Conservation (phyloP, 2,113 vertebrate genomes). For the Aspidoscelis tigris region DNA sequence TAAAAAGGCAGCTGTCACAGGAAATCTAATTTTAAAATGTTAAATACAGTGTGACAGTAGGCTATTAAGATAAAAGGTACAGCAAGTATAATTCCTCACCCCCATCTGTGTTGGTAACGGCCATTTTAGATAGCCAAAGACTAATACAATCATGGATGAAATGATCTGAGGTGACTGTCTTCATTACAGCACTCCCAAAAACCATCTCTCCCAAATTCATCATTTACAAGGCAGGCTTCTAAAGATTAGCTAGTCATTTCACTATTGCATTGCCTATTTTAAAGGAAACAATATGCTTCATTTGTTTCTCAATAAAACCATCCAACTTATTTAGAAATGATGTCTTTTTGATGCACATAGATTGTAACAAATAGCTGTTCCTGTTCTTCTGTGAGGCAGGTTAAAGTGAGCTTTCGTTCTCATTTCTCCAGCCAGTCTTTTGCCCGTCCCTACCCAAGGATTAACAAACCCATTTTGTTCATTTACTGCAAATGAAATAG, state of each 20-base stretch:
- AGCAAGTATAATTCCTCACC: conserved; percentile 1
- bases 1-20: neutral
- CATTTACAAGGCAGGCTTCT: neutral
- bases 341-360: neutral
- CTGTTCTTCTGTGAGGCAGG: neutral
- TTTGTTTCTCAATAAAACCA: neutral
- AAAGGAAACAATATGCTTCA: neutral
- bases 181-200: neutral
- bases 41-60: conserved; percentile 5
- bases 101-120: neutral
- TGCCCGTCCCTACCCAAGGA: neutral
- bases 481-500: neutral
- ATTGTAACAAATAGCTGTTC: neutral
- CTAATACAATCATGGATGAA: conserved; percentile 6
- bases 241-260: conserved; percentile 20
- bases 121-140: conserved; percentile 11
- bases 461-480: neutral
- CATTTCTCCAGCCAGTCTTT: neutral
- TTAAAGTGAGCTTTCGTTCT: neutral
- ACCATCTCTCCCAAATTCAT: neutral
- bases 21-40: conserved; percentile 47
- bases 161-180: conserved; percentile 28
- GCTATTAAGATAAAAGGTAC: conserved; percentile 4
- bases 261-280: neutral
- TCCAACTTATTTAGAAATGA: neutral